A percentile compares a stretch with the other conserved stretches of the same genome.
Conservation (phyloP, 2,113 vertebrate genomes). For the Climacteris rufus region DNA sequence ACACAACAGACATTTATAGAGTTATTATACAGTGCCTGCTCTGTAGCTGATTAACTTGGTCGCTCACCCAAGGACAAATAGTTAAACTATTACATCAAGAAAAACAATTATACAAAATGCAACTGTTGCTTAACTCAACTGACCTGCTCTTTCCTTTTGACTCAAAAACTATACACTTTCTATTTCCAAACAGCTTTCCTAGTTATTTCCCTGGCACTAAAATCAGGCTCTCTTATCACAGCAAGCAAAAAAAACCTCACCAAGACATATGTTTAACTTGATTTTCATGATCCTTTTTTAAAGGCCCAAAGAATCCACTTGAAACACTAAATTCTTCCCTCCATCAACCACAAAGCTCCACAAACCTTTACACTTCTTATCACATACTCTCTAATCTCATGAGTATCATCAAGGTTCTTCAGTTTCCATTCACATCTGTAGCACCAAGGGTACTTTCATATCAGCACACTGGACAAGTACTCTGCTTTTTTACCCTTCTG, state of each 20-base stretch:
- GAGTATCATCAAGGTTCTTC: neutral
- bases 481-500: neutral
- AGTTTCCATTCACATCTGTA: neutral
- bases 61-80: neutral
- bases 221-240: neutral
- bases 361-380: neutral
- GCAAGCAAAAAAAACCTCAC: neutral
- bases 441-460: neutral
- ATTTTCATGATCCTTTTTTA: neutral
- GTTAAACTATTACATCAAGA: neutral
- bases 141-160: neutral
- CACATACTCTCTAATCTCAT: neutral
- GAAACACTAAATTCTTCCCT: neutral
- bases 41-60: slow-evolving; percentile 33
- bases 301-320: neutral
- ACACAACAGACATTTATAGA: neutral
- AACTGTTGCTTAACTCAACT: neutral
- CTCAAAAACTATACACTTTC: neutral
- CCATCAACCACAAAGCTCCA: neutral
- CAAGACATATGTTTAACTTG: neutral
- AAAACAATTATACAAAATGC: neutral
- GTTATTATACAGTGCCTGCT: neutral
- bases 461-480: neutral
- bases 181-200: neutral
- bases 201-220: neutral